Base-by-base conservation (phyloP, 2,888 invertebrate species). In the Drosophila anomelani region DNA sequence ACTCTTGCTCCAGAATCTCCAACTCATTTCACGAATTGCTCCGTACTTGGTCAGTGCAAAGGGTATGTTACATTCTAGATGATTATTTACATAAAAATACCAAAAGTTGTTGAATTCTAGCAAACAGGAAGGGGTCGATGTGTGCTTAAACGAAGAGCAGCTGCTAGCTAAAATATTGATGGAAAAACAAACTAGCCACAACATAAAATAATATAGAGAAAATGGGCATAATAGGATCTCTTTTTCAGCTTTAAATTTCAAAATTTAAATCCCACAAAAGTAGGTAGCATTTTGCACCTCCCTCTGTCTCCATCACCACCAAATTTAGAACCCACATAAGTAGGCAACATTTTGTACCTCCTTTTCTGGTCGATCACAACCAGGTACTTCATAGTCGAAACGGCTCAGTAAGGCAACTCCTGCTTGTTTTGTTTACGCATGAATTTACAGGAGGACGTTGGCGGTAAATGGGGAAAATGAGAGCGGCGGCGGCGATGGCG, bases 391-490 rank as follows among this genome's bases (percentile, higher is more conserved):
- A 12, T 13, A 29, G 17, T 63, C 64, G 13, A 2, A 10, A 6
- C 64, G 17, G 9, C 20, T 2, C 4, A 3, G 2, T 6, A 8
- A 13, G 5, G 3, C 9, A 20, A 20, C n/a, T 17, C 10, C 32
- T 44, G 15, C 66, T 75, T 75, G 81, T 79, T 80, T 68, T 71
- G 64, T 67, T 79, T 61, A 80, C 84, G 86, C 86, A 80, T 86
- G 81, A 80, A 86, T 84, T 85, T 83, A 60, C 62, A 39, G 51
- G 51, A 61, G 62, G 34, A 57, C 39, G 78, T 56, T 58, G 54
- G 61, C 68, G 67, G 83, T 60, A 75, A 83, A 70, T 77, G 82
- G 59, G 59, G 75, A 62, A 80, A 76, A 81, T 77, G 81, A 66
- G 84, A 83, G 68, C 72, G 67, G 20, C 77, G 67, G 20, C 77